These are phyloP conservation scores for Calyptomena viridis DNA, from an alignment of 2,113 vertebrate species.

Conservation along the genomic window DNA sequence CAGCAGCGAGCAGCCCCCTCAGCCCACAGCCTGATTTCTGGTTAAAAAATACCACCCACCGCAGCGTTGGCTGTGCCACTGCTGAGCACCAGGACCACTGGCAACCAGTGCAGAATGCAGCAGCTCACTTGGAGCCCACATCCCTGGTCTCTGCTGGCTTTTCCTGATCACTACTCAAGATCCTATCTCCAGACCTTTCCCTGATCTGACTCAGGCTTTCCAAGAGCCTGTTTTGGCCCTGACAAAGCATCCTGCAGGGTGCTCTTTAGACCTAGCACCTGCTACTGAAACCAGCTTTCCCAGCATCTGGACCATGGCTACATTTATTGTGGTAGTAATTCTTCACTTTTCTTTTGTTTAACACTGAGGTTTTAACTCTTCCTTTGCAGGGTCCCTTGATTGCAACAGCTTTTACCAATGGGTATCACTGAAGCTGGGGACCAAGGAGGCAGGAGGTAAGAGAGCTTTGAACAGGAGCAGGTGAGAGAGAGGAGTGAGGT, in stretches of 20 bases:
- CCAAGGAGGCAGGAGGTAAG: conserved; percentile 78
- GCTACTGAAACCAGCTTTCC: neutral
- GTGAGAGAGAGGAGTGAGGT: neutral
- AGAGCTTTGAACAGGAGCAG: neutral
- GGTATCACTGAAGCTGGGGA: conserved; percentile 93
- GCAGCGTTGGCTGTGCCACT: neutral
- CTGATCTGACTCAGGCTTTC: neutral
- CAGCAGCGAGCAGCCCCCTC: neutral
- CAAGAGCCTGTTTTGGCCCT: neutral
- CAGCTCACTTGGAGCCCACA: neutral
- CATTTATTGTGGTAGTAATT: neutral
- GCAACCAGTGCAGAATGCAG: accelerated
- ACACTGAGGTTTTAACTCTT: neutral
- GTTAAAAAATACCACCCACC: neutral
- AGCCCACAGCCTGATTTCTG: neutral
- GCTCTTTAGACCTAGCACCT: neutral
- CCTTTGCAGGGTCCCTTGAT: conserved; percentile 93
- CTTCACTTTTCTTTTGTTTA: neutral
- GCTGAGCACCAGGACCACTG: neutral
- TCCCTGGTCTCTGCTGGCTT: neutral
- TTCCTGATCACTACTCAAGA: neutral
- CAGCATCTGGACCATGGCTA: neutral
- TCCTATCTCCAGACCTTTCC: neutral
- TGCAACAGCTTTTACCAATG: conserved; percentile 98
- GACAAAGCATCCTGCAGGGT: neutral